Evolutionary conservation across 2,113 vertebrate species (phyloP).

Genomic region (Loxodonta africana): DNA sequence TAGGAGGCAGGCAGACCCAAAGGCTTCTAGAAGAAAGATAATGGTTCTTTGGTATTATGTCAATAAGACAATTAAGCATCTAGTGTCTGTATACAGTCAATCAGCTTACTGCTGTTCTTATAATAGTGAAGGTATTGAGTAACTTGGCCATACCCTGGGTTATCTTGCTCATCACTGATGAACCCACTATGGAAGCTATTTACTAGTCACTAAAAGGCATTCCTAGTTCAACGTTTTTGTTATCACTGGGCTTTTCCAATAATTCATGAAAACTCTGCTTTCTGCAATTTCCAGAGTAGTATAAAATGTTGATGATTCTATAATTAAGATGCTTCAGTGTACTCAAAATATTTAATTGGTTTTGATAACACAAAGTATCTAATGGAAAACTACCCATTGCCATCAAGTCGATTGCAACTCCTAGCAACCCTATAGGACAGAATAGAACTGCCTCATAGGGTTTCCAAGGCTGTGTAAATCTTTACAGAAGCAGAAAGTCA

Average conservation of each 20-base stretch:
- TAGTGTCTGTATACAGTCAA: neutral
- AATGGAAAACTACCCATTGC: neutral
- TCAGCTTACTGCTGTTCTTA: neutral
- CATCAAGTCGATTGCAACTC: neutral
- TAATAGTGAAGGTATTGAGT: neutral
- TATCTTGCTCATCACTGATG: neutral
- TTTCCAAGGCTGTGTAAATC: neutral
- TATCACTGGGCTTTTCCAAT: neutral
- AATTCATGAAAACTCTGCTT: neutral
- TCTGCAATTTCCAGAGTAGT: conserved; percentile 4
- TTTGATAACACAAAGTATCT: neutral
- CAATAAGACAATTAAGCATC: neutral
- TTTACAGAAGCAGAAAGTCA: neutral
- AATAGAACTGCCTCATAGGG: neutral
- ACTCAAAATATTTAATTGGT: neutral
- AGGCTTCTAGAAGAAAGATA: neutral
- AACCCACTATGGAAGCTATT: neutral
- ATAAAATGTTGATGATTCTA: conserved; percentile 26
- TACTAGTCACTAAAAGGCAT: neutral
- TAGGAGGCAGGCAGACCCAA: neutral
- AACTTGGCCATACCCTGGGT: neutral
- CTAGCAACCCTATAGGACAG: neutral
- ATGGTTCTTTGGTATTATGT: neutral
- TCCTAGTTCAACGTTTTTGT: conserved; percentile 37
- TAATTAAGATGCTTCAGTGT: neutral